These are phyloP conservation scores for Telenomus remus DNA, from an alignment of 1,140 invertebrate genomes.

Conservation along the genomic window DNA sequence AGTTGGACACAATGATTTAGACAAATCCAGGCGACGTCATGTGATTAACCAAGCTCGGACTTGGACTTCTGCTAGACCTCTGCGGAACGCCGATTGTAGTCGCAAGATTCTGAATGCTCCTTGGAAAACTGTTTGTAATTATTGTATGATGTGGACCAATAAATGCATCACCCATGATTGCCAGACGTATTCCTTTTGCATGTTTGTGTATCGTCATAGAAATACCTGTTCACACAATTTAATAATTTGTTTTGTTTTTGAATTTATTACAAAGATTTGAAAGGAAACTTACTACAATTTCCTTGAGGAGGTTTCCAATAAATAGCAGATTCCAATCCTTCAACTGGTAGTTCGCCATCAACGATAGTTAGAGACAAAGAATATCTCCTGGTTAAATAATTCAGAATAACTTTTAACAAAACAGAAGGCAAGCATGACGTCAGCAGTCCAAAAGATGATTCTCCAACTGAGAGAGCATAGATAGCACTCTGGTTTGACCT, in stretches of 20 bases:
- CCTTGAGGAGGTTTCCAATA: conserved; percentile 88
- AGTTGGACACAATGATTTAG: conserved; percentile 25
- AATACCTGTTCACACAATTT: conserved; percentile 75
- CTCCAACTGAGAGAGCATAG: conserved; percentile 81
- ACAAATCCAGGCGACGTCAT: conserved; percentile 62
- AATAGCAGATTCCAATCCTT: conserved; percentile 80
- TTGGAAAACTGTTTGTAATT: conserved; percentile 74
- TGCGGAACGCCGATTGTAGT: conserved; percentile 68
- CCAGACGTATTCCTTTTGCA: conserved; percentile 80
- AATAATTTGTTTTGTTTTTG: too few species aligned
- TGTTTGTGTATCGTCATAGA: conserved; percentile 86
- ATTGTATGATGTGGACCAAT: conserved; percentile 78
- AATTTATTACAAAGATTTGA: too few species aligned
- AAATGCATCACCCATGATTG: conserved; percentile 85
- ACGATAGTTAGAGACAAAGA: conserved; percentile 84
- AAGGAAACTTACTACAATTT: conserved; percentile 86
- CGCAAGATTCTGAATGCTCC: conserved; percentile 74
- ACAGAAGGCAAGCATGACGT: conserved; percentile 82
- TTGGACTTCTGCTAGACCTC: conserved; percentile 62
- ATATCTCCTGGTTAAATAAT: conserved; percentile 83
- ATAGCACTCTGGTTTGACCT: conserved; percentile 80
- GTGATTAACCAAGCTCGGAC: conserved; percentile 60
- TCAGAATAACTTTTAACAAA: conserved; percentile 80
- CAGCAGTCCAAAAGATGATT: conserved; percentile 80
- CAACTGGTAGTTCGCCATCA: conserved; percentile 80